Evolutionary conservation across 2,113 vertebrate species (phyloP), one percentile per base, ranked within the genome.

Genomic region (Mystacornis crossleyi): DNA sequence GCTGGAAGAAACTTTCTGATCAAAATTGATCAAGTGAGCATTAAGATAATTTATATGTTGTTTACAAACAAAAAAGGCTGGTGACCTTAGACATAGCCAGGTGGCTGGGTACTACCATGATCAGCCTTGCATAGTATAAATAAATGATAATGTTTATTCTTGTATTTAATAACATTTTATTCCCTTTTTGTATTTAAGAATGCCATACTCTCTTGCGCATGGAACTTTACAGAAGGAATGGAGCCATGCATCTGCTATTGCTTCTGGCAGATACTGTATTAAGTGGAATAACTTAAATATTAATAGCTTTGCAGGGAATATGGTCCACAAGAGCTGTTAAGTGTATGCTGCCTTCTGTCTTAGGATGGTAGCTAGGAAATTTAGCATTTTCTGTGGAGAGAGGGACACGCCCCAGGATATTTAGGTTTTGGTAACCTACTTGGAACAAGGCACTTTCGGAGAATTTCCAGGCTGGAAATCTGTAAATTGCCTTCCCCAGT

Each of bases 231-330:
- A 53, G 92, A 75, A 73, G 43, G 69, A 90, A 73, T 47, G 66
- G 60, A 94, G 38, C 62, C 51, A 53, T 7, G 51, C 57, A 55
- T 80, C 69, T 81, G 48, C 43, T 91, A 29, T 89, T 95, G 94
- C 91, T 96, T 96, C 70, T 94, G 91, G 89, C 91, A 93, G 67
- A 86, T 47, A 42, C 55, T 74, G 50, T 86, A 86, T 97, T 95
- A 74, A 96, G 71, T 58, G 64, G 51, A 47, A 47, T 85, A 86
- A 77, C 55, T 84, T 77, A 91, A 96, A 94, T 96, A 97, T 93
- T 91, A 90, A 95, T 92, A 89, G 28, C 62, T 92, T 96, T 86
- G 64, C 70, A 93, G 50, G 66, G 71, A 93, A 36, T 70, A 47
- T 40, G 70, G 81, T 86, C n/a, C 33, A 77, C 33, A 62, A 67